A percentile compares a stretch with the other conserved stretches of the same genome.
Evolutionary conservation across 2,113 vertebrate species (phyloP).

Genomic region (Columbina picui): DNA sequence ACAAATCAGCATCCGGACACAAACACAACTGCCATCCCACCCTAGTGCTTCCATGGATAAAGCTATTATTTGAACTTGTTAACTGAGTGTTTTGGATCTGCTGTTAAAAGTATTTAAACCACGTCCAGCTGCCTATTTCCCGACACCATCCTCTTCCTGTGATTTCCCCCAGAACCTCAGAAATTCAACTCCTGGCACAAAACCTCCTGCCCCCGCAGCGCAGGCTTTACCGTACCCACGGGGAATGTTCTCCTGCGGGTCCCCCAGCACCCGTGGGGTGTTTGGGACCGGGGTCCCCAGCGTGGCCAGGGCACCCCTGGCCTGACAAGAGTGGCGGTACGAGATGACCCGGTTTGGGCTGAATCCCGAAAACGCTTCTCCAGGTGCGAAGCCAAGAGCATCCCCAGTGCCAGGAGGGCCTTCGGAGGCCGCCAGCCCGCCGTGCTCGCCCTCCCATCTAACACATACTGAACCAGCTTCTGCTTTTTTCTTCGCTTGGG

Average conservation of each 20-base stretch:
- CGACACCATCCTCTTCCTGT: fast-evolving
- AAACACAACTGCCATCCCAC: neutral
- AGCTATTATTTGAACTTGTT: fast-evolving
- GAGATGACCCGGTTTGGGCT: fast-evolving
- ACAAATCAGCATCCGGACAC: neutral
- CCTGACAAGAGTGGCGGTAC: fast-evolving
- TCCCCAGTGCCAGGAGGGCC: neutral
- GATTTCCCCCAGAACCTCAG: neutral
- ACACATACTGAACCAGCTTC: fast-evolving
- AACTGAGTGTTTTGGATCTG: fast-evolving
- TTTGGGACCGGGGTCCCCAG: too few species aligned
- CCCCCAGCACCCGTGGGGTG: neutral
- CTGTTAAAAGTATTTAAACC: fast-evolving
- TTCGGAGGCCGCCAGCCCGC: fast-evolving
- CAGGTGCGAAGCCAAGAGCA: neutral
- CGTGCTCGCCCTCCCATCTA: neutral
- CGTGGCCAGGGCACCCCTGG: fast-evolving
- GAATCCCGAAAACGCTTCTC: neutral
- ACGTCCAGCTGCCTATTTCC: fast-evolving
- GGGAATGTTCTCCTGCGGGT: fast-evolving
- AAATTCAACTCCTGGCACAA: neutral
- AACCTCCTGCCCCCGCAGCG: neutral
- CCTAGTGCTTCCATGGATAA: fast-evolving
- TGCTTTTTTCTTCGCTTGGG: neutral
- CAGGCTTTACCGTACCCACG: fast-evolving